Evolutionary conservation across 2,113 vertebrate species (phyloP).

Genomic region (Paratilapia polleni): DNA sequence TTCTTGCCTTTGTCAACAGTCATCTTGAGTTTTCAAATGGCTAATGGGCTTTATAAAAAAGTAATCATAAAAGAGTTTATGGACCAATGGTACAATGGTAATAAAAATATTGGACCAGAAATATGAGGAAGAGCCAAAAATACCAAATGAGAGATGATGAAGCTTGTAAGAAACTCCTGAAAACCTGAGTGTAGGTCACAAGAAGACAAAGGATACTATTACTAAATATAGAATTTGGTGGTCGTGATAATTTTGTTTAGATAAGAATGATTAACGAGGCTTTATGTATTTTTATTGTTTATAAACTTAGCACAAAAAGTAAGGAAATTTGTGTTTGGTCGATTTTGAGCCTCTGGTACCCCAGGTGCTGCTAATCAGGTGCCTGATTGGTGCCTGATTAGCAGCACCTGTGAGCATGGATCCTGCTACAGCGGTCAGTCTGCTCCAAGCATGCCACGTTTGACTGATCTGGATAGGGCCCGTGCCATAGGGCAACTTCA

Average conservation of each 20-base stretch:
- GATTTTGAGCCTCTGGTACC: no score
- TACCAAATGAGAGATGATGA: not conserved
- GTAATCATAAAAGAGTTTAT: slow-evolving; percentile 3
- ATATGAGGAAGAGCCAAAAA: not conserved
- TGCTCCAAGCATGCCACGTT: no score
- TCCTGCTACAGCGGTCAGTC: no score
- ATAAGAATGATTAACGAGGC: not conserved
- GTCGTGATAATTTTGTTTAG: not conserved
- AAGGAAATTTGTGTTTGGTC: no score
- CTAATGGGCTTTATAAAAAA: not conserved
- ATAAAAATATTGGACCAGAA: not conserved
- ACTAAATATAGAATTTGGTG: not conserved
- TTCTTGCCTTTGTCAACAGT: not conserved
- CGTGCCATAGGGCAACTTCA: no score
- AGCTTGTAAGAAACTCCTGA: not conserved
- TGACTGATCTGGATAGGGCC: no score
- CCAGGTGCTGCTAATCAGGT: no score
- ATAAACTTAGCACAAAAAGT: no score
- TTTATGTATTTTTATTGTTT: not conserved
- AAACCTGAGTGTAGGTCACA: not conserved
- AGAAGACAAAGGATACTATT: not conserved
- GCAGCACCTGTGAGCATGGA: no score
- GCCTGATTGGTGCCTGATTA: no score
- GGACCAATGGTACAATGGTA: not conserved
- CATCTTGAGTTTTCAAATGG: not conserved